Base-by-base conservation (phyloP, 2,797 vertebrate species). In the Zenarchopterus dispar region DNA sequence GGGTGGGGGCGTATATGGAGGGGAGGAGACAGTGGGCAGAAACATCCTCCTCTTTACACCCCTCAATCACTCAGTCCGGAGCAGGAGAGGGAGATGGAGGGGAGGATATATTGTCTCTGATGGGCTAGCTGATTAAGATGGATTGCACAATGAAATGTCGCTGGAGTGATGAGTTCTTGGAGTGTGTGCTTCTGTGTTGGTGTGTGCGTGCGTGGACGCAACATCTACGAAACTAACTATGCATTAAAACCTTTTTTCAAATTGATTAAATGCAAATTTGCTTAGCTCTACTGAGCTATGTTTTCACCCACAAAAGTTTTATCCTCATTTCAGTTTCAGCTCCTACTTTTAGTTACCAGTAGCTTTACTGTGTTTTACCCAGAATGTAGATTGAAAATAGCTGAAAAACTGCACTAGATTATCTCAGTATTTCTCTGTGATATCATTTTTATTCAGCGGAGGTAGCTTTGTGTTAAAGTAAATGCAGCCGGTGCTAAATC, bases 11-110 rank as follows among this genome's bases (percentile, higher is more conserved):
- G 60, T 18, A 43, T 56, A 42, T 60, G 43, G 49, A 44, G 63
- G 57, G 72, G 88, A 64, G 85, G 75, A 81, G 81, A 82, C 43
- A 76, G 68, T 66, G 73, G 86, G 84, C 88, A 77, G 85, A 91
- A 92, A 92, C 91, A 91, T 91, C 89, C 91, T 91, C 85, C 88
- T 91, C 85, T 93, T 94, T 93, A 93, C 89, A 91, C 92, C 89
- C 85, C 90, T 93, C 89, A 91, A 92, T 93, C 93, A 91, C 85
- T 92, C 88, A 79, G 78, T 88, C 88, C 75, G 67, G 82, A 84
- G 79, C 69, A 87, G 70, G 77, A 78, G 82, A 86, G 88, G 73
- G 80, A 90, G 88, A 90, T 82, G 82, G 89, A 91, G 88, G 81
- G 88, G 85, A 90, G 89, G 90, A 93, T 91, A 90, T 91, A 93